A percentile compares a stretch with the other conserved stretches of the same genome.
phyloP scores from a whole-genome alignment of 2,113 vertebrate species.

The Corythoichthys intestinalis region DNA sequence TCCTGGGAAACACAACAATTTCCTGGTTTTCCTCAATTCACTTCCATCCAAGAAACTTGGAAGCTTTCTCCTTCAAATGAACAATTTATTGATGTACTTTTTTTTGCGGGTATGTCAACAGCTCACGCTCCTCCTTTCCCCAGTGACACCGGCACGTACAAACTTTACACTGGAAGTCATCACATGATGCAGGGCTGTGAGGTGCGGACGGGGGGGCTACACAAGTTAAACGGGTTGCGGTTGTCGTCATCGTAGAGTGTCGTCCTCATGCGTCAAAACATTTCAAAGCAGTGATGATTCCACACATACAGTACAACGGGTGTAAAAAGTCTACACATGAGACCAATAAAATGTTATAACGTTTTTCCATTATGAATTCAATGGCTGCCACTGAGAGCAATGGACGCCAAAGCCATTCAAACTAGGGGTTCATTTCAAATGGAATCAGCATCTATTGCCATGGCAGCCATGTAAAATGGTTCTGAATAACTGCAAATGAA shows the following conservation, averaged over 20 bases:
- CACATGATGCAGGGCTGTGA: constrained; percentile 84
- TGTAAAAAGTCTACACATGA: neutral
- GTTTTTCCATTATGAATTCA: too few relatives aligned
- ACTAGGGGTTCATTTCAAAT: too few relatives aligned
- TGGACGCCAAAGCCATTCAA: too few relatives aligned
- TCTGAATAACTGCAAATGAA: too few relatives aligned
- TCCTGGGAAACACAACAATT: constrained; percentile 76
- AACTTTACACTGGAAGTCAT: constrained; percentile 96
- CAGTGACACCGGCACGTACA: constrained; percentile 96
- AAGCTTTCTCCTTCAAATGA: constrained; percentile 92
- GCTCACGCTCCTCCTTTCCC: constrained; percentile 88
- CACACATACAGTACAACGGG: constrained; percentile 40
- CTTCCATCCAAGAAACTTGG: constrained; percentile 90
- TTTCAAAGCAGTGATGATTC: constrained; percentile 27
- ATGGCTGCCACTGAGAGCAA: too few relatives aligned
- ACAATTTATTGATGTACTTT: constrained; percentile 95
- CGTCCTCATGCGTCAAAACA: constrained; percentile 51
- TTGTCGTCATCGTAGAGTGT: constrained; percentile 66
- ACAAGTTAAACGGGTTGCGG: constrained; percentile 86
- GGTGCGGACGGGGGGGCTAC: constrained; percentile 73
- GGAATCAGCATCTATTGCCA: too few relatives aligned
- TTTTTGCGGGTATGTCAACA: constrained; percentile 80
- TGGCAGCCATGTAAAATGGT: too few relatives aligned
- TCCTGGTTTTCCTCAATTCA: constrained; percentile 87
- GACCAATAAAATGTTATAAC: neutral